phyloP scores from a whole-genome alignment of 1,140 invertebrate genomes.

The Drosophila mayri region DNA sequence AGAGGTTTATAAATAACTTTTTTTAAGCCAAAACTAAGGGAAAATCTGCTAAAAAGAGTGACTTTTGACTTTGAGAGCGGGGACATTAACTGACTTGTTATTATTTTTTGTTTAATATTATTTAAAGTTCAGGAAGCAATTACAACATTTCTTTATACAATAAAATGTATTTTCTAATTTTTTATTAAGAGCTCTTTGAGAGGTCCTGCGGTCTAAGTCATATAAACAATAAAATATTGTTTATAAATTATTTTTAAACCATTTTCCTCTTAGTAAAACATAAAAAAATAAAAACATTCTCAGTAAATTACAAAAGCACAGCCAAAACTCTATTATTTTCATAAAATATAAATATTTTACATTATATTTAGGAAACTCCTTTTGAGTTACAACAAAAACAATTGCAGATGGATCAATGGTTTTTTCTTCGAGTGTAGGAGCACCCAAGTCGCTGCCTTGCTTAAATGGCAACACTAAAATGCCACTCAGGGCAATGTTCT shows the following conservation, averaged over 20 bases:
- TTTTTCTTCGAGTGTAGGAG: slow-evolving; percentile 14
- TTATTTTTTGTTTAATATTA: neutral
- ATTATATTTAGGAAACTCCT: too few species aligned
- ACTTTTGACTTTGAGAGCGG: neutral
- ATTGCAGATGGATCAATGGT: accelerated
- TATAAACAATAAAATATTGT: too few species aligned
- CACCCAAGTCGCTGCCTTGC: slow-evolving; percentile 52
- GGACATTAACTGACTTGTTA: neutral
- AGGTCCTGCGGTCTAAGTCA: neutral
- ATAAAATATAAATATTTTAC: neutral
- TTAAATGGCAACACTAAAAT: slow-evolving; percentile 76
- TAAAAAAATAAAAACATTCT: neutral
- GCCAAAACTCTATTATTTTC: neutral
- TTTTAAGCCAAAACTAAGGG: too few species aligned
- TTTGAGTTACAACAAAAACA: neutral
- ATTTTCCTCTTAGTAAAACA: neutral
- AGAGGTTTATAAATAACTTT: neutral
- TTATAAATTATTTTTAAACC: too few species aligned
- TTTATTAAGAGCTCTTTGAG: neutral
- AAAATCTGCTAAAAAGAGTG: too few species aligned
- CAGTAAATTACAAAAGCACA: too few species aligned
- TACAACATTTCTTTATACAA: neutral
- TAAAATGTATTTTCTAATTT: neutral
- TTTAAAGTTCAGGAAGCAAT: neutral
- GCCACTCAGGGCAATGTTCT: slow-evolving; percentile 70